A percentile compares a stretch with the other conserved stretches of the same genome.
phyloP scores from a whole-genome alignment of 2,797 vertebrate species.

The Coendou prehensilis region DNA sequence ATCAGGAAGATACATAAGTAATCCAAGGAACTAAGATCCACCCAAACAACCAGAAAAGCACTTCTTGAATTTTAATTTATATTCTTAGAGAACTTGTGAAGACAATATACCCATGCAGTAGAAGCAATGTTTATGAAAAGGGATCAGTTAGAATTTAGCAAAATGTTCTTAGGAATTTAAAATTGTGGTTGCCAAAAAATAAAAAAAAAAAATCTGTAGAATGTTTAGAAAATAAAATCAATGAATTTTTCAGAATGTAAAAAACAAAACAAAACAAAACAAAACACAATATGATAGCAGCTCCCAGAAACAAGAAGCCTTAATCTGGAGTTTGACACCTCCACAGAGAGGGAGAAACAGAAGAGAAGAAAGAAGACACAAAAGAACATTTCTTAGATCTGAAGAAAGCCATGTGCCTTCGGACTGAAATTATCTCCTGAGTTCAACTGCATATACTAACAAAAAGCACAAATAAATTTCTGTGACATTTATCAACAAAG shows the following conservation, averaged over 20 bases:
- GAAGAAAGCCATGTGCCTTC: neutral
- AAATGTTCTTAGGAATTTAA: neutral
- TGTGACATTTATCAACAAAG: neutral
- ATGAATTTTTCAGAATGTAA: neutral
- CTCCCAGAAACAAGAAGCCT: neutral
- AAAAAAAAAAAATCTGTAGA: neutral
- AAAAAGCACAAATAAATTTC: neutral
- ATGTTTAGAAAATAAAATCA: neutral
- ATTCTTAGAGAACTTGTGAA: neutral
- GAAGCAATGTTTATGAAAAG: neutral
- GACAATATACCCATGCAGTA: neutral
- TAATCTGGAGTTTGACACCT: neutral
- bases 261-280: neutral
- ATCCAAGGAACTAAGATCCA: neutral
- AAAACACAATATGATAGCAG: neutral
- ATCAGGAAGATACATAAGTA: neutral
- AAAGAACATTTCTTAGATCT: neutral
- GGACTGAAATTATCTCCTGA: neutral
- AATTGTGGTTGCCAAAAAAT: neutral
- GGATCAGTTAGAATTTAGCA: neutral
- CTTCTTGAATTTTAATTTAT: neutral
- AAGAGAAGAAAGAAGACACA: neutral
- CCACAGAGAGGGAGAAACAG: neutral
- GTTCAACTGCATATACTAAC: neutral
- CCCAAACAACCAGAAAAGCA: neutral